Evolutionary conservation across 2,113 vertebrate species (phyloP), one percentile per base, ranked within the genome.

Genomic region (Noturus placidus): DNA sequence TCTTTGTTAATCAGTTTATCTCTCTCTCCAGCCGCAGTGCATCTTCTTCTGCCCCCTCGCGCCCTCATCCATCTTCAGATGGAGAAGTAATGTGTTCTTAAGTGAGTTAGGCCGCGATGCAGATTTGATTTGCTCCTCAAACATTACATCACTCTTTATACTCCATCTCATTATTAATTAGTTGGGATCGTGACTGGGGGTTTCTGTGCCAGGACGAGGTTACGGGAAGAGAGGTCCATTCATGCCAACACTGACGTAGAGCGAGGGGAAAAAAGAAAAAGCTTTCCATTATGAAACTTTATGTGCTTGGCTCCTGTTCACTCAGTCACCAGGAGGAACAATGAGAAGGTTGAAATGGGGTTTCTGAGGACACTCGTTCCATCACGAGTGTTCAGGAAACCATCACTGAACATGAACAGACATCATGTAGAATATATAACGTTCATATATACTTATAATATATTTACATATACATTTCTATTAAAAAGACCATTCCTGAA

Each of bases 1-100:
- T 91, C 91, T 92, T 87, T 88, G 65, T 90, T 94, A 95, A 95
- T 95, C 92, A 90, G 92, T 93, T 95, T 95, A 95, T 82, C 81
- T 78, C 86, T 87, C 80, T 90, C 90, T 91, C 87, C 57, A 91
- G 84, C 89, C 87, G 54, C 85, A 87, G 87, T 88, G 86, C 91
- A 91, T 91, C 89, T 88, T 87, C 87, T 85, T 82, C 82, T 50
- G 56, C 74, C 81, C 80, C 82, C 74, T 84, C 65, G 83, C 65
- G 69, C 78, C 63, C 81, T 82, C 90, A 89, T 89, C 84, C 87
- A 86, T 91, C 91, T 89, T 52, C 54, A 78, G 83, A 86, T 90
- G 86, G 89, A 89, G 88, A 90, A 87, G 72, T 93, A 93, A 93
- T 92, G 92, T 93, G 91, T 91, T 86, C 90, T 69, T 89, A 91